These are phyloP conservation scores for Sphaeramia orbicularis DNA, from an alignment of 2,797 vertebrate genomes.

Conservation along the genomic window DNA sequence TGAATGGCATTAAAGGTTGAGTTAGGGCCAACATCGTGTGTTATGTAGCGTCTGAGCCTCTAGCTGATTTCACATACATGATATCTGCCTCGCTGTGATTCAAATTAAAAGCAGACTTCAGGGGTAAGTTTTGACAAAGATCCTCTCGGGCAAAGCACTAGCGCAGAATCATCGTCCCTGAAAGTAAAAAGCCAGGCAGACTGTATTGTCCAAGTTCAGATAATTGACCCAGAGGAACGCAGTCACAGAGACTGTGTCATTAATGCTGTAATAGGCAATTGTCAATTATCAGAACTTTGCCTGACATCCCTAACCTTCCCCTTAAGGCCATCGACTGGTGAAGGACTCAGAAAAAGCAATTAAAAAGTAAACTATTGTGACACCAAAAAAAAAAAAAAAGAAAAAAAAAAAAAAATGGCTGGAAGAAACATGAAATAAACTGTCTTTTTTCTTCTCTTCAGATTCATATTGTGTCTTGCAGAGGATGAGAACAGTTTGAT, in stretches of 20 bases:
- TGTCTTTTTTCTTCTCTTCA: conserved; percentile 11
- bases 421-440: conserved; percentile 29
- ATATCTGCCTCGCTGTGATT: conserved; percentile 40
- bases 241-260: conserved; percentile 67
- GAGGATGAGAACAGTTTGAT: conserved; percentile 29
- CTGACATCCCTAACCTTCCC: conserved; percentile 49
- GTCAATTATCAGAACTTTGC: conserved; percentile 67
- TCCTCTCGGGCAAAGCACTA: conserved; percentile 48
- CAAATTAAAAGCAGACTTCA: conserved; percentile 50
- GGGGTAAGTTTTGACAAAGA: conserved; percentile 32
- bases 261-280: conserved; percentile 78
- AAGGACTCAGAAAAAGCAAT: conserved; percentile 64
- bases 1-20: conserved; percentile 14
- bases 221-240: conserved; percentile 75
- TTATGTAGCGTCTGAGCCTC: conserved; percentile 31
- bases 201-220: conserved; percentile 61
- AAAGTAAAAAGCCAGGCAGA: conserved; percentile 51
- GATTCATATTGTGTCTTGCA: conserved; percentile 23
- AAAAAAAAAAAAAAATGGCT: conserved; percentile 56
- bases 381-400: too few relatives aligned
- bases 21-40: conserved; percentile 37
- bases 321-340: conserved; percentile 43
- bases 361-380: conserved; percentile 71
- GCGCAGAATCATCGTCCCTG: conserved; percentile 52
- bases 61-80: conserved; percentile 33